Evolutionary conservation across 2,888 invertebrate genomes (phyloP).

Genomic region (Stenodema calcarata): DNA sequence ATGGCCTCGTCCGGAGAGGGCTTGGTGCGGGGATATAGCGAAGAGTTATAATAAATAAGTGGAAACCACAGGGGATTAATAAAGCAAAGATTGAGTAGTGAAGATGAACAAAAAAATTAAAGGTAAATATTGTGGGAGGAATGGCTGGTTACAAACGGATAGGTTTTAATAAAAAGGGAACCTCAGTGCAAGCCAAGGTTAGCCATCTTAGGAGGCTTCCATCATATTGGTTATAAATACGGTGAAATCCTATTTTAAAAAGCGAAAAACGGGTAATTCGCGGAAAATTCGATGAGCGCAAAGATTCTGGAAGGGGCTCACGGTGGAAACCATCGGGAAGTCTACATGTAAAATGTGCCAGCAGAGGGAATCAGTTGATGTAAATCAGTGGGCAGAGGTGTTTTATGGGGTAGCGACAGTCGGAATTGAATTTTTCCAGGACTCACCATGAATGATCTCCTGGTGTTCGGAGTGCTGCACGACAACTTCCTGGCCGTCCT

Average conservation of each 20-base stretch:
- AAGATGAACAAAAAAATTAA: neutral
- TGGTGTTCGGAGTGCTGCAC: constrained; percentile 49
- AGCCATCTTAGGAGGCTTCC: constrained; percentile 55
- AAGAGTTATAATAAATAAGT: neutral
- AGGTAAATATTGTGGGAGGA: neutral
- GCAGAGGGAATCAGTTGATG: neutral
- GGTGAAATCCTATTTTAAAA: constrained; percentile 11
- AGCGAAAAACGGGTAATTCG: neutral
- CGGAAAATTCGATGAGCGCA: neutral
- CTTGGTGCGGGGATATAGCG: neutral
- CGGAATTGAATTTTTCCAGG: neutral
- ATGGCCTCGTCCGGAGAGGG: neutral
- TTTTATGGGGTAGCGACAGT: neutral
- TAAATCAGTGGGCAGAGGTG: neutral
- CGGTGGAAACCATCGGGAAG: neutral
- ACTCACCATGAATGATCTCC: constrained; percentile 53
- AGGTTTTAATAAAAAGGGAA: constrained; percentile 48
- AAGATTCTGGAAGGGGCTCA: neutral
- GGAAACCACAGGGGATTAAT: neutral
- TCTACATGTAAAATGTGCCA: neutral
- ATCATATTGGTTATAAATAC: constrained; percentile 55
- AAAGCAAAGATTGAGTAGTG: neutral
- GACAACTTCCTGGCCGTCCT: constrained; percentile 43
- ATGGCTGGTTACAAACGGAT: constrained; percentile 31
- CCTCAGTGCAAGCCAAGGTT: constrained; percentile 53